Conservation (phyloP, 2,797 vertebrate species). For the Catharus ustulatus region DNA sequence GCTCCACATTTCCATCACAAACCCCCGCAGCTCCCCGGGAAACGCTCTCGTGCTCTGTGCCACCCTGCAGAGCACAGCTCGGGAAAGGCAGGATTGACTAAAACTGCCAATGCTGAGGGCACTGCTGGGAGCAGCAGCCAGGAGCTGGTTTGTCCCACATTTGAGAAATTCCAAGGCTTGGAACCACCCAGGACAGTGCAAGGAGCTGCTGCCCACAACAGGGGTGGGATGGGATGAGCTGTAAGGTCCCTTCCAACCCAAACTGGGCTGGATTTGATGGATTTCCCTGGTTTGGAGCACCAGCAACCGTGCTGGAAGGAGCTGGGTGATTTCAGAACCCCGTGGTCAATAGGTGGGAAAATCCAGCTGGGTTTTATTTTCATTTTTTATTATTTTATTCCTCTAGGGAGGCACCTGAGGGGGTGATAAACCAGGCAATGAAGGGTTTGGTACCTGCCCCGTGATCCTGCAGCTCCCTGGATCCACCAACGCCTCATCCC, state of each 20-base stretch:
- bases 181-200: fast-evolving
- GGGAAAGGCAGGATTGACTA: fast-evolving
- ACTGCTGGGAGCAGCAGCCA: not conserved
- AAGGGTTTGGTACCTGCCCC: not conserved
- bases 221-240: not conserved
- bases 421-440: not conserved
- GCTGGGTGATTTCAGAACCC: not conserved
- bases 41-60: fast-evolving
- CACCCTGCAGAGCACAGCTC: fast-evolving
- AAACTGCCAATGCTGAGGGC: fast-evolving
- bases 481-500: not conserved
- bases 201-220: not conserved
- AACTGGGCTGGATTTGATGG: not conserved
- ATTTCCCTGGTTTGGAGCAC: fast-evolving
- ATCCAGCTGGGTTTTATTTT: not conserved
- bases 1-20: fast-evolving
- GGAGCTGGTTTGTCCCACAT: not conserved
- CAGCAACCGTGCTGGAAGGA: not conserved
- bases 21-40: not conserved
- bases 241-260: not conserved
- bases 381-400: not conserved
- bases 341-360: not conserved
- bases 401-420: not conserved
- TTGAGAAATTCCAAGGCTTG: not conserved
- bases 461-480: not conserved